Base-by-base conservation (phyloP, 2,797 vertebrate species). In the Pitangus sulphuratus region DNA sequence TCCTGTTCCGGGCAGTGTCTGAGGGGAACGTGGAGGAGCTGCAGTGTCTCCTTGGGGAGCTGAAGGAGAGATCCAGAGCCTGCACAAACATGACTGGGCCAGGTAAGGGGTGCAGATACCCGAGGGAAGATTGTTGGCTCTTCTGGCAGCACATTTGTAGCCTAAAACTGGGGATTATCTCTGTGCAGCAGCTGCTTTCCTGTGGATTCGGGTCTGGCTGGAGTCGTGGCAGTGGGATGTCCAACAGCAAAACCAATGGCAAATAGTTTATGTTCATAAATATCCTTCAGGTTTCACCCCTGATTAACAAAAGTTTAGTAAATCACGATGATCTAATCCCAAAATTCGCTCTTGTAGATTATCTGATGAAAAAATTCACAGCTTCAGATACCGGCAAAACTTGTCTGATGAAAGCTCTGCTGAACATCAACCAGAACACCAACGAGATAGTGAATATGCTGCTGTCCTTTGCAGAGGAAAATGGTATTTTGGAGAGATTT, bases 361-460 rank as follows among this genome's bases (percentile, higher is more conserved):
- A 98, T 77, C 97, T 98, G 89, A 98, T 98, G 98, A 98, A 98
- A 91, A 98, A 98, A 84, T 95, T 98, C 96, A 98, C 98, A 0
- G 97, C 98, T 84, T 95, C 91, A 3, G 98, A 98, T 90, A 98
- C 98, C 0, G 98, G 98, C 30, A 98, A 98, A 95, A 98, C 98
- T 15, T 98, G 98, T 88, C 90, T 98, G 82, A 98, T 98, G 98
- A 98, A 98, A 93, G 98, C 98, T 48, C 95, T 98, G 91, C 83
- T 98, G 72, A 98, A 98, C 91, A 98, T 98, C 86, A 98, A 98
- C 60, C 62, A 95, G 82, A 98, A 97, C 85, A 98, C 98, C 28
- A 95, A 97, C 3, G 97, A 98, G 75, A 72, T 98, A 0, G 97
- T 98, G 92, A 89, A 93, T 10, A 84, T 81, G 22, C 96, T 98